Evolutionary conservation across 2,888 invertebrate species (phyloP), one percentile per base, ranked within the genome.

Genomic region (Stenodera caucasica): DNA sequence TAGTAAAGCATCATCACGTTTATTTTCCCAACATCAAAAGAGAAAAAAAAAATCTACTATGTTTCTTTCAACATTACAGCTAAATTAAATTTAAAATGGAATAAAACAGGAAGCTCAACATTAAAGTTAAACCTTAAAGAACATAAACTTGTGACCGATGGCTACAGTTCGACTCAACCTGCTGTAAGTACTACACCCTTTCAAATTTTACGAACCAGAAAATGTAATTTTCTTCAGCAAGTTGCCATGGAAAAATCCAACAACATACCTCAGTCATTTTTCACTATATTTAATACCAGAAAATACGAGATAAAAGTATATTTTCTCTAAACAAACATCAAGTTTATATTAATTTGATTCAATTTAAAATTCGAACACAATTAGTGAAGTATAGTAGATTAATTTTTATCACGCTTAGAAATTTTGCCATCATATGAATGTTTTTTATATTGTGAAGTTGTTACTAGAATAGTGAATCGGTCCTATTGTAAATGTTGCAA

Each of bases 141-240:
- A 51, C 33, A 40, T 32, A n/a, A 30, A 55, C 26, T 55, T 60
- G 49, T 60, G 60, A 60, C 60, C 60, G 55, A 60, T 60, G 55
- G 56, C 30, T 49, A 60, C 15, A 40, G 56, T 53, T 60, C 45
- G 55, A 29, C 52, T 45, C 52, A 51, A 51, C 51, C 51, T 26
- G 12, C 32, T 32, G 57, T 50, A 64, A 64, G 63, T 69, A 68
- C 66, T 69, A 66, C 69, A 70, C 67, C 70, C 68, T 72, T 75
- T 74, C 68, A 73, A 72, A 72, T 72, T 75, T 75, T 75, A 75
- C 75, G 74, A 74, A 70, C 61, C 71, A 72, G 74, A 75, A 75
- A 75, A 74, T 73, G 72, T 72, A 73, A 75, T 75, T 75, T 73
- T 73, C 73, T 67, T 72, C 69, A 69, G 67, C 65, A 67, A 73